phyloP scores from a whole-genome alignment of 2,797 vertebrate species.

The Poecilia wingei region DNA sequence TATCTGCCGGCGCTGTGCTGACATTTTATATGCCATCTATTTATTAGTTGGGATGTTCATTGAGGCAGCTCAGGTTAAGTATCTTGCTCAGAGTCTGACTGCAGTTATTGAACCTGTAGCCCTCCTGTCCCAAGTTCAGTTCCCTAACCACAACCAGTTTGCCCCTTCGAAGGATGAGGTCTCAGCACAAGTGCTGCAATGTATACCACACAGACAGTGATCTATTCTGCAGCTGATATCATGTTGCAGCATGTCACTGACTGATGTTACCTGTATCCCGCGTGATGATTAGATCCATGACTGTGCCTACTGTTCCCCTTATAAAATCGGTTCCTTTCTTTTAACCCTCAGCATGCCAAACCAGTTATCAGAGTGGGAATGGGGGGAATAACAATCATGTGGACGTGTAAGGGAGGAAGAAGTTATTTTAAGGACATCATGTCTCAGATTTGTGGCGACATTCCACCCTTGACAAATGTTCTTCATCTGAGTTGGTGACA shows the following conservation, averaged over 20 bases:
- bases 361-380: constrained; percentile 19
- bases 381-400: background rate
- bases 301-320: constrained; percentile 74
- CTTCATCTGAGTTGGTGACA: constrained; percentile 68
- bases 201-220: constrained; percentile 78
- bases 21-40: constrained; percentile 82
- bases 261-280: constrained; percentile 78
- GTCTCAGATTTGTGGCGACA: constrained; percentile 64
- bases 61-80: constrained; percentile 83
- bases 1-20: constrained; percentile 58
- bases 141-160: constrained; percentile 84
- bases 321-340: constrained; percentile 76
- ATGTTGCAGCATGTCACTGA: constrained; percentile 82
- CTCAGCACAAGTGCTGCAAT: constrained; percentile 74
- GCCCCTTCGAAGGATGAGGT: constrained; percentile 81
- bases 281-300: constrained; percentile 80
- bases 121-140: constrained; percentile 83
- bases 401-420: constrained; percentile 42
- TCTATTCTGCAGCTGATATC: constrained; percentile 80
- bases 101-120: constrained; percentile 82
- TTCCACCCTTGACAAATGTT: constrained; percentile 74
- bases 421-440: constrained; percentile 72
- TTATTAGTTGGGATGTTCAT: constrained; percentile 83
- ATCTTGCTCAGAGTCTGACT: constrained; percentile 80
- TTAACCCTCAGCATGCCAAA: constrained; percentile 60